Conservation (phyloP, 2,888 invertebrate species). For the Phyllotreta striolata region DNA sequence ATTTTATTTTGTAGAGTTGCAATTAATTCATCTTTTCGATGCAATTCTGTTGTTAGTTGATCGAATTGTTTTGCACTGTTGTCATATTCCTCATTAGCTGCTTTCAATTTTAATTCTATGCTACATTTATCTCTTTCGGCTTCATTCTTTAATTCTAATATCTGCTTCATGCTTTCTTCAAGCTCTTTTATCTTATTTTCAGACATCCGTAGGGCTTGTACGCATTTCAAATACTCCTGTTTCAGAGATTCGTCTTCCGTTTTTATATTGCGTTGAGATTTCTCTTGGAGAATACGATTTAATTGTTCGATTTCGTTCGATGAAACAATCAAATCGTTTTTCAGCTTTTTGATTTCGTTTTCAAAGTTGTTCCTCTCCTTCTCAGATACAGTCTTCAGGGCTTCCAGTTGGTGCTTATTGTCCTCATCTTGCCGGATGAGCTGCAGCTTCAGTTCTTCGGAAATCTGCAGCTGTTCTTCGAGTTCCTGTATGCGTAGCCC, state of each 20-base stretch:
- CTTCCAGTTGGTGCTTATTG: constrained; percentile 39
- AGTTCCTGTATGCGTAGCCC: constrained; percentile 47
- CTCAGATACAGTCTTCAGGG: constrained; percentile 33
- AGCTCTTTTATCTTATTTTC: constrained; percentile 40
- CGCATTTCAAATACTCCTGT: constrained; percentile 36
- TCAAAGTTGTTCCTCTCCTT: constrained; percentile 43
- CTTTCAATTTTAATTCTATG: constrained; percentile 42
- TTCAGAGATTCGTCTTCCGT: constrained; percentile 36
- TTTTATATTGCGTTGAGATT: constrained; percentile 24
- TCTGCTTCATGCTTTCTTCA: constrained; percentile 45
- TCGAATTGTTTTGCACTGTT: constrained; percentile 27
- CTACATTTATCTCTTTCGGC: constrained; percentile 48
- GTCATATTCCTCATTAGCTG: constrained; percentile 31
- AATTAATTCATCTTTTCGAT: constrained; percentile 8
- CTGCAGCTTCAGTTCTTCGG: constrained; percentile 42
- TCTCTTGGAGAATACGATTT: constrained; percentile 37
- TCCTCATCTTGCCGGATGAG: constrained; percentile 40
- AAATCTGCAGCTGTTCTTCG: constrained; percentile 39
- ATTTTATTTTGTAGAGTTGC: no score
- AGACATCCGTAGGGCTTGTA: constrained; percentile 38
- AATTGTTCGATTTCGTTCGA: constrained; percentile 39
- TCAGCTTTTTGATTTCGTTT: constrained; percentile 40
- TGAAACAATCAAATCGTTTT: constrained; percentile 39
- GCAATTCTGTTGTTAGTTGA: no score
- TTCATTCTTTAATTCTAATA: constrained; percentile 45